phyloP scores from a whole-genome alignment of 2,888 invertebrate species.

The Morpho deidamia region DNA sequence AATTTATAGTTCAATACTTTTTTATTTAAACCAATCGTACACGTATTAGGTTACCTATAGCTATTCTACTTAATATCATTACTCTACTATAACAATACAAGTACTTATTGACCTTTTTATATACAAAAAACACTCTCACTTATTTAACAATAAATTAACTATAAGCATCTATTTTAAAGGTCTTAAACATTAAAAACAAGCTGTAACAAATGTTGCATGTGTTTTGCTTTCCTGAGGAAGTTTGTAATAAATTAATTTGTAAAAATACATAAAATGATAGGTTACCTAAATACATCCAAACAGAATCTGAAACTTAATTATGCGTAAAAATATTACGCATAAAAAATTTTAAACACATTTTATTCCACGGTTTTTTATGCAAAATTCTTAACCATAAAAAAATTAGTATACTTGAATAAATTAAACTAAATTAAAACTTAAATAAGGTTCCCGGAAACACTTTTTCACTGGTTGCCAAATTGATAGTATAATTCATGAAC shows the following conservation, averaged over 20 bases:
- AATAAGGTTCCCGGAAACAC: too few relatives aligned
- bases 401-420: neutral
- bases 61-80: constrained; percentile 57
- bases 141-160: neutral
- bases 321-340: constrained; percentile 49
- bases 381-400: neutral
- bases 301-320: constrained; percentile 36
- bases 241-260: too few relatives aligned
- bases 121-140: neutral
- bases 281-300: constrained; percentile 32
- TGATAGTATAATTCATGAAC: too few relatives aligned
- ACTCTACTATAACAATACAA: constrained; percentile 56
- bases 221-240: too few relatives aligned
- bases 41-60: constrained; percentile 43
- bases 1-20: constrained; percentile 3
- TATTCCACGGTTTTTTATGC: neutral
- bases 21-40: constrained; percentile 40
- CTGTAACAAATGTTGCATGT: too few relatives aligned
- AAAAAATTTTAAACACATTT: constrained; percentile 35
- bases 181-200: too few relatives aligned
- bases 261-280: neutral
- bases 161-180: neutral
- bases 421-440: neutral
- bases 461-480: too few relatives aligned
- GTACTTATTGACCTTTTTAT: constrained; percentile 13